Base-by-base conservation (phyloP, 2,797 vertebrate genomes). In the Pantherophis alleghaniensis region DNA sequence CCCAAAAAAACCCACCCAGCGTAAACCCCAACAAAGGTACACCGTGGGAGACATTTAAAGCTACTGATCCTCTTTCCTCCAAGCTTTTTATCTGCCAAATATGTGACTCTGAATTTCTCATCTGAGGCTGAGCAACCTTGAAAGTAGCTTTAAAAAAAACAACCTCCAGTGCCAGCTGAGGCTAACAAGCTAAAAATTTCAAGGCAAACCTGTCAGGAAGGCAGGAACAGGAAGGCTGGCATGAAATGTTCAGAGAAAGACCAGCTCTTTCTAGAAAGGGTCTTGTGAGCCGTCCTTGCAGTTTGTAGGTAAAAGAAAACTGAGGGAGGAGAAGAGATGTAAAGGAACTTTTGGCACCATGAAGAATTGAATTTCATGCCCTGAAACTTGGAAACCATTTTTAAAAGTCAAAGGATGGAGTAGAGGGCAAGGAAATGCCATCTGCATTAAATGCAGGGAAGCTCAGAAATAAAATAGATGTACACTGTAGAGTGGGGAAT, bases 171-270 rank as follows among this genome's bases (percentile, higher is more conserved):
- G 5, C 74, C 87, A 93, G 90, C 90, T 86, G 93, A 93, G 93
- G 87, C 90, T 91, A 89, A 91, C 47, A 89, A 89, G 37, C 92
- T 86, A 87, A 88, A 51, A 66, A 32, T 91, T 93, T 93, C 93
- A 91, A 91, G 87, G 90, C 57, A 32, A 89, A 91, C 74, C 32
- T 88, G 90, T 93, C 93, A 91, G 32, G 63, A 87, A 91, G 69
- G 61, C 28, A 89, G 87, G n/a, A 91, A 63, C 11, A 26, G n/a
- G 47, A 91, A 28, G 47, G 59, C 57, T 83, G 69, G 32, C 51
- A 56, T 89, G 57, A 93, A 93, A 91, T 86, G 57, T 89, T 91
- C 90, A 60, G 59, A 86, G 87, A 89, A 60, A 66, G 87, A 57
- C 57, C 18, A 16, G 32, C 14, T 4, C 90, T 86, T 61, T 55